Conservation (phyloP, 2,113 vertebrate genomes). For the Aphelocoma coerulescens region DNA sequence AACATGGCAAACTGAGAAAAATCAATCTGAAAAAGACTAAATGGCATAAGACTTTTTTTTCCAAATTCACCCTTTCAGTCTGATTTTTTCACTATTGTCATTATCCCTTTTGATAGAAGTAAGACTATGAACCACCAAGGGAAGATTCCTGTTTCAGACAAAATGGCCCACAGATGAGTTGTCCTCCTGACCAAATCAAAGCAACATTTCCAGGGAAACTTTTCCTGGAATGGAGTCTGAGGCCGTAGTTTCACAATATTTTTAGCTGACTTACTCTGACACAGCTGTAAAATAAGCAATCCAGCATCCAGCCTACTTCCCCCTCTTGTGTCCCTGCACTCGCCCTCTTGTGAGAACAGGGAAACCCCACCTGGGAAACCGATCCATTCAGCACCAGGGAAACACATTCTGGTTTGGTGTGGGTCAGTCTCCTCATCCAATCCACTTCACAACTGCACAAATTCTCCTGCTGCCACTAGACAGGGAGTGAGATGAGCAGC, state of each 20-base stretch:
- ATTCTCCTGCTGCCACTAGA: neutral
- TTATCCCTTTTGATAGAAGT: neutral
- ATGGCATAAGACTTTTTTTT: neutral
- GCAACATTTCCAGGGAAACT: neutral
- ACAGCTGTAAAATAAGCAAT: neutral
- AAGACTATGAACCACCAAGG: neutral
- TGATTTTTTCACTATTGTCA: neutral
- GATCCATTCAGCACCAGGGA: rapidly evolving
- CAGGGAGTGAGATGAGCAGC: neutral
- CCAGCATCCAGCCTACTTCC: neutral
- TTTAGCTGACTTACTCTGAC: neutral
- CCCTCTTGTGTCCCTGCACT: neutral
- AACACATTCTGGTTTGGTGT: neutral
- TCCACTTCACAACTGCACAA: neutral
- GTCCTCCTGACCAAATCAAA: neutral
- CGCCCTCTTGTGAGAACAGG: neutral
- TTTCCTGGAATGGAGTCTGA: neutral
- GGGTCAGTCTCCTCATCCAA: neutral
- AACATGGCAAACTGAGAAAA: neutral
- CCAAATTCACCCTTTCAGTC: neutral
- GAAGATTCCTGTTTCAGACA: neutral
- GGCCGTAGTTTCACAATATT: neutral
- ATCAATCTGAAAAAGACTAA: neutral
- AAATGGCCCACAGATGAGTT: neutral
- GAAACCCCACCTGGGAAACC: neutral